Evolutionary conservation across 1,140 invertebrate genomes (phyloP), one percentile per base, ranked within the genome.

Genomic region (Hyles vespertilio): DNA sequence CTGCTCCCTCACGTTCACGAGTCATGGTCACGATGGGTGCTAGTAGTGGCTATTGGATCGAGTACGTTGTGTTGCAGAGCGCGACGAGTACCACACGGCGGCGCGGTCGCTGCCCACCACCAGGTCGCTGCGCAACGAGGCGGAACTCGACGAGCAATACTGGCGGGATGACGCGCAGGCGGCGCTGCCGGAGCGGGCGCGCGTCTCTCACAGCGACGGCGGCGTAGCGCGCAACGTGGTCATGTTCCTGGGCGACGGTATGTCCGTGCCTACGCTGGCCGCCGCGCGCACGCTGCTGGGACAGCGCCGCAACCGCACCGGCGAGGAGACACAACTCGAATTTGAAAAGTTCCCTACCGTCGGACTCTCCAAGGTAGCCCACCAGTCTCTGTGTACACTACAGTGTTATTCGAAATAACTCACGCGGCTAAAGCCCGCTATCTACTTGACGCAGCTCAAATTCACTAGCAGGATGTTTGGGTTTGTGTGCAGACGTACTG

Each of bases 181-280:
- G 8, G 63, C 51, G 1, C 67, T 75, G 9, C 22, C 2, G 22
- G 22, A 22, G 22, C 22, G 22, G 47, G 8, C 32, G 11, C 34
- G 12, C 64, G 45, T 49, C 53, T 33, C 44, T 3, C 33, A 56
- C 9, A 11, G 4, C 36, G n/a, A 40, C n/a, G 8, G 44, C 46
- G 12, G 8, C 9, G 43, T 61, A 56, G 94, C 94, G 3, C 94
- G 93, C 65, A 95, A 95, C 77, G 87, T 94, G 0, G 92, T 96
- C 11, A 77, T 96, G 58, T 94, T 95, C 66, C 72, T 96, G 45
- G 95, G 95, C 0, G 94, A 96, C 72, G 95, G 95, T 2, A 93
- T 96, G 91, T 94, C 94, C 0, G 78, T 95, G 5, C 81, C 93
- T 2, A 95, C 94, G 0, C 68, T 95, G 6, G 93, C 93, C 1